Base-by-base conservation (phyloP, 2,888 invertebrate species). In the Ochlodes sylvanus region DNA sequence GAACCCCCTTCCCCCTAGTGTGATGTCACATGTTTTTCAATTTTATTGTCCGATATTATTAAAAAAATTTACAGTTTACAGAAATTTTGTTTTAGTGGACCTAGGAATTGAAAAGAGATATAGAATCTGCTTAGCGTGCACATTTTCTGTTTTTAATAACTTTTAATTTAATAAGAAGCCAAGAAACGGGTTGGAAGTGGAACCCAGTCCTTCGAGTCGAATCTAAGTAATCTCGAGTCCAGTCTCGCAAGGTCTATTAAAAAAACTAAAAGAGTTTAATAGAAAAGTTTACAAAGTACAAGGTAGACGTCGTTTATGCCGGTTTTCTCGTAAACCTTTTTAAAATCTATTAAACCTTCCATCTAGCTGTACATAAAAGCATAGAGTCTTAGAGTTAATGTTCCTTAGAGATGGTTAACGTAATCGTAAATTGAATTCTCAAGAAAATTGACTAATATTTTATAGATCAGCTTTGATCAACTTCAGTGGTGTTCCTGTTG, bases 221-320 rank as follows among this genome's bases (percentile, higher is more conserved):
- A n/a, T n/a, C n/a, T n/a, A n/a, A n/a, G n/a, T n/a, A n/a, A n/a
- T n/a, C n/a, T n/a, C n/a, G n/a, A n/a, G n/a, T n/a, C n/a, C n/a
- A n/a, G 12, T 38, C 3, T 3, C 10, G 10, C 10, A 12, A 3
- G 3, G 10, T 38, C 38, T 12, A 38, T 14, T 7, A 52, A 54
- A 54, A 54, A 54, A 54, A 32, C 54, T 32, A 52, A n/a, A n/a
- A 52, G 12, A 52, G 21, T 21, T 54, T 54, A 54, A 32, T 54
- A 54, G 27, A 54, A 54, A 54, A 54, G 27, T 54, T 54, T 54
- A 54, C 54, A 54, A 54, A 27, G 54, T 54, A 54, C 7, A n/a
- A 7, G 1, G 0, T 52, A 19, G 52, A 19, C 21, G 52, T 19
- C 10, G 21, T 52, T 52, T 32, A 54, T 54, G 54, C 54, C 54